These are phyloP conservation scores for Meiosimyza decipiens DNA, from an alignment of 2,888 invertebrate species.

Conservation along the genomic window DNA sequence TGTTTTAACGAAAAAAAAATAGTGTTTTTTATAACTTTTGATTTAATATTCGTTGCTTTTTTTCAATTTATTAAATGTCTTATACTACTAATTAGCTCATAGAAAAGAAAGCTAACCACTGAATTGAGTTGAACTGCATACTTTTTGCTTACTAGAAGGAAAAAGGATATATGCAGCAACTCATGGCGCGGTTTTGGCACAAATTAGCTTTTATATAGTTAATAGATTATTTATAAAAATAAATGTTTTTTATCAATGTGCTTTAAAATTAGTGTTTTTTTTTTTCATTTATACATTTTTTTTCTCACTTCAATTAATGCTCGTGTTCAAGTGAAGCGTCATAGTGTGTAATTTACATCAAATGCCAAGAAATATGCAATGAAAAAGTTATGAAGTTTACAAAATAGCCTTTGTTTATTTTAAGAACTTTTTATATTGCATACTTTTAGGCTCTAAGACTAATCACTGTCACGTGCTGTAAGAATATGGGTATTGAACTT, in stretches of 20 bases:
- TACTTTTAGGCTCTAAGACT: no score
- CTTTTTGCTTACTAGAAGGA: conserved; percentile 9
- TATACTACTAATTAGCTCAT: not conserved
- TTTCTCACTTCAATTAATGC: not conserved
- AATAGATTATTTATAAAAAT: no score
- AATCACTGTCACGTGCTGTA: no score
- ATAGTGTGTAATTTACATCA: no score
- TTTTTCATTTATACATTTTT: conserved; percentile 1
- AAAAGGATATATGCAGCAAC: not conserved
- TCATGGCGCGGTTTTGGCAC: not conserved
- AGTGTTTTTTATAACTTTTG: not conserved
- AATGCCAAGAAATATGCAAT: no score
- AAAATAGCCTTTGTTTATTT: no score
- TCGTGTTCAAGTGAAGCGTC: no score
- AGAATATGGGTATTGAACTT: no score
- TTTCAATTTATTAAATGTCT: not conserved
- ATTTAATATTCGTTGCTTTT: not conserved
- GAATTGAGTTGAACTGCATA: not conserved
- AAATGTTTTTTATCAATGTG: conserved; percentile 4
- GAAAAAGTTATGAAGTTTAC: no score
- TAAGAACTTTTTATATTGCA: no score
- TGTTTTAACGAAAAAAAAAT: not conserved
- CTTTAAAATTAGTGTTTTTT: conserved; percentile 6
- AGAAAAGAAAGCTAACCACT: not conserved
- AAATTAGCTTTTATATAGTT: not conserved